Percentiles rank a stretch among this genome's conserved stretches.
Conservation (phyloP, 2,888 invertebrate species). For the Bruchidius siliquastri region DNA sequence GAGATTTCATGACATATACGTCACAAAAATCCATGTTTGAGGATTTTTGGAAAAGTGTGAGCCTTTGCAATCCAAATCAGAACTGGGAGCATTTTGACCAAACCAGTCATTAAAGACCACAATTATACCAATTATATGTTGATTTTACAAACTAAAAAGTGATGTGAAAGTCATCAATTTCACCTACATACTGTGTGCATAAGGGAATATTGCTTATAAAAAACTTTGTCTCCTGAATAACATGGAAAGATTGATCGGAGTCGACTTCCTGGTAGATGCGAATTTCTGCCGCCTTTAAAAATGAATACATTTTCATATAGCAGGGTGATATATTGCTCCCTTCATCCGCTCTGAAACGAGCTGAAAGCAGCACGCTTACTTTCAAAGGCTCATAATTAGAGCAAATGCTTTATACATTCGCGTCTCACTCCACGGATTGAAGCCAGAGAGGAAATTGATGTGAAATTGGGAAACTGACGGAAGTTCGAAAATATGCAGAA, state of each 20-base stretch:
- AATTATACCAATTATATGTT: too few species aligned
- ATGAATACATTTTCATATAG: not conserved
- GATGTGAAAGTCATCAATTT: not conserved
- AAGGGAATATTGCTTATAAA: not conserved
- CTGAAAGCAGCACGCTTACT: not conserved
- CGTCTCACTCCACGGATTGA: not conserved
- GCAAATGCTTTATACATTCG: not conserved
- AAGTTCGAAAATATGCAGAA: not conserved
- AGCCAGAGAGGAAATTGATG: not conserved
- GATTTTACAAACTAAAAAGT: too few species aligned
- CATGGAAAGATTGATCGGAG: not conserved
- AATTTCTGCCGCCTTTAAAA: not conserved
- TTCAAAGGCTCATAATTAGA: not conserved
- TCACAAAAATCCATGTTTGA: too few species aligned
- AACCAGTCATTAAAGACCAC: too few species aligned
- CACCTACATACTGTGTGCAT: not conserved
- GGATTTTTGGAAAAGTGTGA: too few species aligned
- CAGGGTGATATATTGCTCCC: not conserved
- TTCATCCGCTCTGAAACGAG: not conserved
- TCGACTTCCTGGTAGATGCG: not conserved
- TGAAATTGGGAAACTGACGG: not conserved
- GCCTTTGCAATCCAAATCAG: too few species aligned
- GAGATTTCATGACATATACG: too few species aligned
- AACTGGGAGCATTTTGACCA: too few species aligned
- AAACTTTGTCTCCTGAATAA: not conserved